Conservation (phyloP, 2,113 vertebrate species). For the Prinia subflava region DNA sequence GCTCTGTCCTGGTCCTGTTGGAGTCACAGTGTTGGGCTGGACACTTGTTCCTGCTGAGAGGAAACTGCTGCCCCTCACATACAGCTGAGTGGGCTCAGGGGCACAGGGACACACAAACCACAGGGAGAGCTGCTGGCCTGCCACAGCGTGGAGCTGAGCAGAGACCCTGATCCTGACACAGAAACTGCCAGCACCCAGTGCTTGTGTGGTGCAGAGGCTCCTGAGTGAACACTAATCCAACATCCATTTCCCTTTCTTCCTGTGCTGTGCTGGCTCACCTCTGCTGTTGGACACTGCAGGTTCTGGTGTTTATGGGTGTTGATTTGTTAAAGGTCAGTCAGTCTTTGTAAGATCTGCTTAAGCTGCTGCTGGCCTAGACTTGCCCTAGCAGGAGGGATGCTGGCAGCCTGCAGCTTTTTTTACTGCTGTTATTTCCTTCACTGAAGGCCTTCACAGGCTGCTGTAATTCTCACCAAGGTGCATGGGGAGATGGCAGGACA, state of each 20-base stretch:
- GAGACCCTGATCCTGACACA: neutral
- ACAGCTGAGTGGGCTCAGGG: neutral
- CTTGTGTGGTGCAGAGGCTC: neutral
- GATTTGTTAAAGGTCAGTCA: constrained; percentile 28
- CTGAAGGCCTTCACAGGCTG: neutral
- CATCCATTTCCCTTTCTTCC: neutral
- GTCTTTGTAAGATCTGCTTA: neutral
- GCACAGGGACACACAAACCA: neutral
- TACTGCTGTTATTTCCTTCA: neutral
- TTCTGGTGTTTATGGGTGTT: neutral
- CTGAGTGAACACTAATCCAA: constrained; percentile 18
- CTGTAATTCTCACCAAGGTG: neutral
- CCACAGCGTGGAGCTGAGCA: neutral
- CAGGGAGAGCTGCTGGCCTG: neutral
- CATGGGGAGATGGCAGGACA: neutral
- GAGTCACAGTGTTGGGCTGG: neutral
- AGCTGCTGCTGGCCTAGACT: neutral
- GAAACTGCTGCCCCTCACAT: neutral
- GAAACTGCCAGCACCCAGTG: neutral
- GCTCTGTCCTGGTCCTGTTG: neutral
- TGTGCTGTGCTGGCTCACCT: neutral
- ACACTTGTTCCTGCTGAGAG: neutral
- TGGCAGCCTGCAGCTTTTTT: neutral
- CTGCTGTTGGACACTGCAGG: neutral
- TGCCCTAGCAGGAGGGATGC: neutral